phyloP scores from a whole-genome alignment of 2,113 vertebrate species.

The Spermophilus dauricus region DNA sequence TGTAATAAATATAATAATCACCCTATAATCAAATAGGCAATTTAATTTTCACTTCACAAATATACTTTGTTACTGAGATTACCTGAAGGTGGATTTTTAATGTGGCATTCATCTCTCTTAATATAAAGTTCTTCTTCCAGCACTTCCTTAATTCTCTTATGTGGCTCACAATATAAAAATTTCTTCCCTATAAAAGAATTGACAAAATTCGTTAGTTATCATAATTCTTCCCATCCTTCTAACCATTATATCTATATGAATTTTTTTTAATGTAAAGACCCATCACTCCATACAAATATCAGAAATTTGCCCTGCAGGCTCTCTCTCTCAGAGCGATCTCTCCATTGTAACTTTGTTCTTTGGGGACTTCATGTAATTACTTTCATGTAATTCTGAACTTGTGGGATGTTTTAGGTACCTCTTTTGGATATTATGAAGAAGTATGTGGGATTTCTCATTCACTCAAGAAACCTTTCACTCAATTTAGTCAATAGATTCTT shows the following conservation, averaged over 20 bases:
- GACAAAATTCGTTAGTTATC: slow-evolving; percentile 28
- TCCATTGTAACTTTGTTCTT: background rate
- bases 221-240: background rate
- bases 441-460: background rate
- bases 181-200: slow-evolving; percentile 83
- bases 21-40: background rate
- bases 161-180: slow-evolving; percentile 85
- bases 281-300: background rate
- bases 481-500: background rate
- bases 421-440: background rate
- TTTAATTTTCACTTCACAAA: slow-evolving; percentile 34
- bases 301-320: background rate
- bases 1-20: background rate
- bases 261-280: background rate
- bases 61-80: slow-evolving; percentile 60
- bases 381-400: background rate
- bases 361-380: background rate
- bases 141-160: slow-evolving; percentile 89
- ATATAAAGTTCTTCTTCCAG: slow-evolving; percentile 88
- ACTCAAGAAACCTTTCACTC: background rate
- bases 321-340: background rate
- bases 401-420: background rate
- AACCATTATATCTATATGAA: background rate
- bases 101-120: slow-evolving; percentile 81
- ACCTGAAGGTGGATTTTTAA: slow-evolving; percentile 87